Evolutionary conservation across 2,888 invertebrate species (phyloP).

Genomic region (Nasonia oneida): DNA sequence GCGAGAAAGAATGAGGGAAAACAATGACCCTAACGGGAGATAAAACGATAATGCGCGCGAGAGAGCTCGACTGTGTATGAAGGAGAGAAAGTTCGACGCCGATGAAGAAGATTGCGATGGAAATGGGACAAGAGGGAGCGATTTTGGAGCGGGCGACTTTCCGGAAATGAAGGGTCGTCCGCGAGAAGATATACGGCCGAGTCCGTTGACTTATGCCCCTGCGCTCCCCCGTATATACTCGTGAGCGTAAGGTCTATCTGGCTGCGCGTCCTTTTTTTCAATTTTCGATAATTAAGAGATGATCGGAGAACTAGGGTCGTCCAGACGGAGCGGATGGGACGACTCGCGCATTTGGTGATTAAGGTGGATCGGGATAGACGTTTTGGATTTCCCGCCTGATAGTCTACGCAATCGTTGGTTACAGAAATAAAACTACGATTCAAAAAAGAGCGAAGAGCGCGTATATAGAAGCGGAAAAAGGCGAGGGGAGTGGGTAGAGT

Average conservation of each 20-base stretch:
- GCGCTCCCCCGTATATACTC: neutral
- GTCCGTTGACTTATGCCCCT: constrained; percentile 59
- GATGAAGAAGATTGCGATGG: constrained; percentile 57
- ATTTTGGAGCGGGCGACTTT: constrained; percentile 58
- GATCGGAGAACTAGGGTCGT: neutral
- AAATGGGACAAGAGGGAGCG: constrained; percentile 59
- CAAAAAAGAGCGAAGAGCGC: neutral
- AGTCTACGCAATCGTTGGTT: no score
- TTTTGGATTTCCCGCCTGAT: neutral
- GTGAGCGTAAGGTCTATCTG: neutral
- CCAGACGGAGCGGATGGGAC: neutral
- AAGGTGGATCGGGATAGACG: neutral
- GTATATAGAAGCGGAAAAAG: constrained; percentile 2
- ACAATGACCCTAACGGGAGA: constrained; percentile 48
- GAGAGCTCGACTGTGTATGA: neutral
- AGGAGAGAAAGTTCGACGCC: constrained; percentile 48
- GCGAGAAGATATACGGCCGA: constrained; percentile 55
- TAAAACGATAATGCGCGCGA: constrained; percentile 54
- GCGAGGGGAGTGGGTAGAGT: neutral
- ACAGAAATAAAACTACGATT: neutral
- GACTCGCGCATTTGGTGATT: no score
- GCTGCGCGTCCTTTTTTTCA: constrained; percentile 15
- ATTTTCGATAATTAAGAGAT: neutral
- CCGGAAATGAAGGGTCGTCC: constrained; percentile 60
- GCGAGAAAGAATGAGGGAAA: neutral